Evolutionary conservation across 2,888 invertebrate species (phyloP), one percentile per base, ranked within the genome.

Genomic region (Disparrhopalites patrizii): DNA sequence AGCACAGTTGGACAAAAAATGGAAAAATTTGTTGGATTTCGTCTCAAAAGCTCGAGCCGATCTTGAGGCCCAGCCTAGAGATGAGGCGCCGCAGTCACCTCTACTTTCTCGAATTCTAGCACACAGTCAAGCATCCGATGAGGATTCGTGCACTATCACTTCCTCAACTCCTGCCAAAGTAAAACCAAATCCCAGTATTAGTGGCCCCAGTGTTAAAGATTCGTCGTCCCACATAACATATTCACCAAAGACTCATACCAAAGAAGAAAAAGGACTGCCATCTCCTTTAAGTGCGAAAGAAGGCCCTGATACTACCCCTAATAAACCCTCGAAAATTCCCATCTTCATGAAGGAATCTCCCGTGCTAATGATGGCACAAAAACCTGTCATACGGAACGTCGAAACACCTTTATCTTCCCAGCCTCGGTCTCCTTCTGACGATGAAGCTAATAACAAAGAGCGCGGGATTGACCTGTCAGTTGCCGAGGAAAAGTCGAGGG

Each of bases 1-100:
- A 2, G 30, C 51, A 3, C 3, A 15, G 1, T 20, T 65, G 23
- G 65, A 65, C 30, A 27, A 31, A 0, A 65, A 65, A 38, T 65
- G 65, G 65, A 65, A 65, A 27, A 57, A 57, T 3, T 30, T 65
- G 3, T 38, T 65, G 51, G 58, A 58, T 23, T 31, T 51, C n/a
- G 65, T 65, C 1, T 51, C 58, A 18, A 57, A 47, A 58, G 50
- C 58, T 18, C 33, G 65, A 28, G 20, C 51, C 10, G 51, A 62
- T 7, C 23, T 62, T 10, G 47, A 47, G 13, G n/a, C n/a, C n/a
- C n/a, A n/a, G n/a, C 10, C 15, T 36, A 36, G 15, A 15, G 10
- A 36, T 13, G 38, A 15, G 15, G 38, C 10, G 15, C 15, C 38
- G 38, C 38, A 10, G 15, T 36, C 38, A 36, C 10, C 38, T 36